Evolutionary conservation across 1,140 invertebrate genomes (phyloP).

Genomic region (Ganaspis sp.): DNA sequence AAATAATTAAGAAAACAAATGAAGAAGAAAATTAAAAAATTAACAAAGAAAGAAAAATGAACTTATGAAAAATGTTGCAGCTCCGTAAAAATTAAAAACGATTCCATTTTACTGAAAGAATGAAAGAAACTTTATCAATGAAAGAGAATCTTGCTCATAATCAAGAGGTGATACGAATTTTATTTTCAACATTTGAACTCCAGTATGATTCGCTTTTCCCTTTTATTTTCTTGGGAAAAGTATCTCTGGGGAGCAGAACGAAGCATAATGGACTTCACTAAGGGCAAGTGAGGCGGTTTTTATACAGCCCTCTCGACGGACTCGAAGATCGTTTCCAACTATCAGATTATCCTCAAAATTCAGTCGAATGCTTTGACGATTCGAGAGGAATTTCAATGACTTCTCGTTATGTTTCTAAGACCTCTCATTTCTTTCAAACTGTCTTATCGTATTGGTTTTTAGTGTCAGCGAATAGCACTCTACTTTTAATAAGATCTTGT

Average conservation of each 20-base stretch:
- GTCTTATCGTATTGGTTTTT: conserved; percentile 9
- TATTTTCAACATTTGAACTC: background rate
- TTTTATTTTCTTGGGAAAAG: conserved; percentile 3
- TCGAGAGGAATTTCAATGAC: conserved; percentile 28
- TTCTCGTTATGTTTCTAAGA: conserved; percentile 9
- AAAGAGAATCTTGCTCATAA: background rate
- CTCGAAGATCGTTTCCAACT: conserved; percentile 6
- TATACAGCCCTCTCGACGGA: conserved; percentile 8
- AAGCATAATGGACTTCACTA: conserved; percentile 17
- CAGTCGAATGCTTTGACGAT: conserved; percentile 3
- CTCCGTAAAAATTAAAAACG: no score
- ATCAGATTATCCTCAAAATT: conserved; percentile 27
- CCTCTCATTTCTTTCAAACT: background rate
- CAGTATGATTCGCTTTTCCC: background rate
- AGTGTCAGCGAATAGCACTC: background rate
- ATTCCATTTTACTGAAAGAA: no score
- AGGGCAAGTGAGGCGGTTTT: conserved; percentile 22
- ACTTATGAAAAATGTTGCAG: no score
- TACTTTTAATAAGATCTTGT: conserved; percentile 5
- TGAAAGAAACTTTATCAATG: conserved; percentile 3
- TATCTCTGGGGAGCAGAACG: background rate
- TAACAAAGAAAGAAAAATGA: no score
- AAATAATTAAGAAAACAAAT: no score
- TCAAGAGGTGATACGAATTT: conserved; percentile 6
- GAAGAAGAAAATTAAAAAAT: no score